These are phyloP conservation scores for Drosophila mimetica DNA, from an alignment of 2,888 invertebrate genomes.

Conservation along the genomic window DNA sequence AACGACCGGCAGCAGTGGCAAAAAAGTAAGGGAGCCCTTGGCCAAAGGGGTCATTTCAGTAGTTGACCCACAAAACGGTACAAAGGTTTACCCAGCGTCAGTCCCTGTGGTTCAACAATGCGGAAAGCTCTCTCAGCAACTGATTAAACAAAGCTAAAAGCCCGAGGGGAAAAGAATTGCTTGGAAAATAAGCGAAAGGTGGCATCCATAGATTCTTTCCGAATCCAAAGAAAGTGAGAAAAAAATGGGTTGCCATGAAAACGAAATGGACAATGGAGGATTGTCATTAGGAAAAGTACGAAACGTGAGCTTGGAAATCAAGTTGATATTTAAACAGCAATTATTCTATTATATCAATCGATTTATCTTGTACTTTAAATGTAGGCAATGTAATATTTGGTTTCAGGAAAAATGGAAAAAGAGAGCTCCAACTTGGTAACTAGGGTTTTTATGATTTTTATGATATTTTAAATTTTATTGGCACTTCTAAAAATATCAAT, in stretches of 20 bases:
- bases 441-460: too few species aligned
- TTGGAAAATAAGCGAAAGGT: conserved; percentile 36
- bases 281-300: conserved; percentile 1
- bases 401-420: too few species aligned
- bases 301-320: background rate
- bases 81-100: conserved; percentile 40
- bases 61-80: conserved; percentile 51
- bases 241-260: conserved; percentile 13
- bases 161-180: conserved; percentile 11
- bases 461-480: too few species aligned
- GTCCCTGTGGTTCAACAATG: conserved; percentile 32
- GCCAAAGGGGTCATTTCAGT: conserved; percentile 38
- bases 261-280: background rate
- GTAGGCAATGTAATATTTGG: too few species aligned
- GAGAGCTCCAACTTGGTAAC: too few species aligned
- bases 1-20: conserved; percentile 14
- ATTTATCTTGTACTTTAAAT: background rate
- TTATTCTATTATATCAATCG: background rate
- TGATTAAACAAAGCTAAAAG: conserved; percentile 58
- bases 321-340: conserved; percentile 2
- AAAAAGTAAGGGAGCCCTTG: conserved; percentile 30
- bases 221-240: conserved; percentile 12
- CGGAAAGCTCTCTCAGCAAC: conserved; percentile 39
- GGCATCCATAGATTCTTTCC: conserved; percentile 13
- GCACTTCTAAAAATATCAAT: too few species aligned